A percentile compares a stretch with the other conserved stretches of the same genome.
phyloP scores from a whole-genome alignment of 2,797 vertebrate species.

The Cryptoprocta ferox region DNA sequence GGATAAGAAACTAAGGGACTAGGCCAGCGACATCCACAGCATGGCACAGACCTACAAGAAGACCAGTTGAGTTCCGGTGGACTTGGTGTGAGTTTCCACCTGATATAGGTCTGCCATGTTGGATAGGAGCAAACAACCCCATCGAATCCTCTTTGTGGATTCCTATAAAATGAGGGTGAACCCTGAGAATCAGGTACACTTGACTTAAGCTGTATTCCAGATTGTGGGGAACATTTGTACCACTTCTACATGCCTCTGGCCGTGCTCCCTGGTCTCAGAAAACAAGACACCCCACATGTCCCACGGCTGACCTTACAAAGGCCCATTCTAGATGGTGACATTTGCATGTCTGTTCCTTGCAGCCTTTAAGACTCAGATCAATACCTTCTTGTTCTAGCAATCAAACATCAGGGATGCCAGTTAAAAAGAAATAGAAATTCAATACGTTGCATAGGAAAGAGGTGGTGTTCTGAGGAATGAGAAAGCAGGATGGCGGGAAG shows the following conservation, averaged over 20 bases:
- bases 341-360: not conserved
- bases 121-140: too few species aligned
- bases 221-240: not conserved
- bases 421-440: not conserved
- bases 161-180: fast-evolving
- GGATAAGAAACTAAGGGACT: too few species aligned
- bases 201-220: not conserved
- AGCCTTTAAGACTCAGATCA: not conserved
- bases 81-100: not conserved
- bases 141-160: not conserved
- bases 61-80: fast-evolving
- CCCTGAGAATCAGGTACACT: not conserved
- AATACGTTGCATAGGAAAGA: not conserved
- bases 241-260: not conserved
- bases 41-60: too few species aligned
- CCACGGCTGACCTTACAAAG: too few species aligned
- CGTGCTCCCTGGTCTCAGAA: not conserved
- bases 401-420: not conserved
- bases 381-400: not conserved
- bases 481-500: not conserved
- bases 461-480: not conserved
- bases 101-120: fast-evolving
- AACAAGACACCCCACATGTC: too few species aligned
- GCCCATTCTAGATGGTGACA: not conserved
- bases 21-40: not conserved